Base-by-base conservation (phyloP, 2,113 vertebrate genomes). In the Passerina amoena region DNA sequence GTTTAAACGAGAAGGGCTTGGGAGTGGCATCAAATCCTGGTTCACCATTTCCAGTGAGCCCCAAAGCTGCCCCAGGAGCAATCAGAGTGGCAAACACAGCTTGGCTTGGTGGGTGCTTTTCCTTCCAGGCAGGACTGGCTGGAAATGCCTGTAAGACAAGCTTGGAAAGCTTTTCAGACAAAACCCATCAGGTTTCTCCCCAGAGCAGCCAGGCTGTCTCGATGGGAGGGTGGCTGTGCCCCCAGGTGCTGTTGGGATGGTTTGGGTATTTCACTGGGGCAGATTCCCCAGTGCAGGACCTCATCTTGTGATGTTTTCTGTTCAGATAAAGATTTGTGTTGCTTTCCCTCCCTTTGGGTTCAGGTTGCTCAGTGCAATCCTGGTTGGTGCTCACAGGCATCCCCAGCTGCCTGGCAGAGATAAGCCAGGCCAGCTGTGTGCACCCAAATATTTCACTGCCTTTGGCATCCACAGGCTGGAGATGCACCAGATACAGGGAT, bases 401-500 rank as follows among this genome's bases (percentile, higher is more conserved):
- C 42, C 35, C 53, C 92, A 86, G 80, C 97, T 98, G 97, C 69
- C 90, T 69, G 80, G 2, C 1, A 61, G 81, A 97, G 97, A 98
- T 96, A 92, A 98, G 96, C 77, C 82, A n/a, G 91, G 86, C 90
- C 96, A 96, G 88, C 96, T 96, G 94, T 89, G 95, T 94, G 50
- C 96, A 97, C 81, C 94, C 96, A 87, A 83, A 96, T 78, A 53
- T 45, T 86, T 61, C 38, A 71, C 86, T 94, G 40, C 40, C 90
- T 81, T 33, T 40, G 65, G 93, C 78, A 93, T n/a, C 83, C 88
- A 94, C 86, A 21, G 79, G 66, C 77, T n/a, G 66, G 40, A 90
- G 91, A 94, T 88, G 87, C 45, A 48, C 35, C 50, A 76, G 88
- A 47, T 78, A 71, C 44, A 44, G 81, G 38, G 14, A 56, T 90